Percentiles rank a stretch among this genome's conserved stretches.
Conservation (phyloP, 2,113 vertebrate species). For the Struthio camelus region DNA sequence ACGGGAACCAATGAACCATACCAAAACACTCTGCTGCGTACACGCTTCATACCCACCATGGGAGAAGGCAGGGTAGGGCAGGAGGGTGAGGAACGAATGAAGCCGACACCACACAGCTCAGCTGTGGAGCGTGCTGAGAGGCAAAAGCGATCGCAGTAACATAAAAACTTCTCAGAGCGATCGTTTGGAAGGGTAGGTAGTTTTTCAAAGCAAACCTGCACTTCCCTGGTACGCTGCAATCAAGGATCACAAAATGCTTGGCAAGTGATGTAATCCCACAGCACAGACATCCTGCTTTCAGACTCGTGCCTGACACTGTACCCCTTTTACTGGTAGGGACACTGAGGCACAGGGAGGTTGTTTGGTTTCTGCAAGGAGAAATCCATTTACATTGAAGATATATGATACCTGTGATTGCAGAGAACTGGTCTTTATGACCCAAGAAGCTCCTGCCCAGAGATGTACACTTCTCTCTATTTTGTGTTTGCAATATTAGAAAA, state of each 20-base stretch:
- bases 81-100: background rate
- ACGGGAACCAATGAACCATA: background rate
- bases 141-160: fast-evolving
- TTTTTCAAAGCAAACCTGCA: background rate
- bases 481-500: background rate
- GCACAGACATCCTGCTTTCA: background rate
- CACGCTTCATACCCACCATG: background rate
- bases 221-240: background rate
- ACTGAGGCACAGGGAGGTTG: background rate
- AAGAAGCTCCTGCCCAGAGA: background rate
- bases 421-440: background rate
- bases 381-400: background rate
- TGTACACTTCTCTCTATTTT: background rate
- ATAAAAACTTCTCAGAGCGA: background rate
- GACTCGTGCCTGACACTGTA: background rate
- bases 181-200: background rate
- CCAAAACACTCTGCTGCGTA: background rate
- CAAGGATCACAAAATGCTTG: background rate
- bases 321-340: background rate
- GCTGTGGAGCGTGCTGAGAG: background rate
- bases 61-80: background rate
- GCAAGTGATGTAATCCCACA: background rate
- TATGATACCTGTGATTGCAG: background rate
- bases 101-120: background rate
- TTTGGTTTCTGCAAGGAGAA: background rate